phyloP scores from a whole-genome alignment of 1,140 invertebrate species.

The Scaptomyza montana region DNA sequence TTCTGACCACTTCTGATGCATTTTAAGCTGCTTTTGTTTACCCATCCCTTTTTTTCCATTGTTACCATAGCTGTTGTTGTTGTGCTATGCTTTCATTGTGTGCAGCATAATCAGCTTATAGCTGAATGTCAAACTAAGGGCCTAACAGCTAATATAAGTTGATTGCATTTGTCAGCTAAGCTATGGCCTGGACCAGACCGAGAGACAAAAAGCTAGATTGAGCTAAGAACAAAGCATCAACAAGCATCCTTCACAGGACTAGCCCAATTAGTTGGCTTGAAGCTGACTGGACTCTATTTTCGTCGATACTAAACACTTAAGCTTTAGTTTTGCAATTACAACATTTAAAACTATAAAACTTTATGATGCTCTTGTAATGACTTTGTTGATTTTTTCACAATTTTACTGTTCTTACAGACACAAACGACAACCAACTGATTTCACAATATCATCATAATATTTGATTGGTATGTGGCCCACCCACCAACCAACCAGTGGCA shows the following conservation, averaged over 20 bases:
- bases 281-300: too few species aligned
- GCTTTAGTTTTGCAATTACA: too few species aligned
- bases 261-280: slow-evolving; percentile 1
- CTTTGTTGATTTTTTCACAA: too few species aligned
- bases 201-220: neutral
- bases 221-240: too few species aligned
- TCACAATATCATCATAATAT: too few species aligned
- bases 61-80: neutral
- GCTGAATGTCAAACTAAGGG: slow-evolving; percentile 18
- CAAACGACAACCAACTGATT: too few species aligned
- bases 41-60: neutral
- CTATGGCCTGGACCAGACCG: neutral
- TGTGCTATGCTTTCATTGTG: neutral
- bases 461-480: too few species aligned
- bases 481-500: too few species aligned
- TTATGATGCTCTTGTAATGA: too few species aligned
- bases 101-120: slow-evolving; percentile 25
- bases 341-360: too few species aligned
- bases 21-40: neutral
- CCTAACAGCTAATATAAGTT: slow-evolving; percentile 28
- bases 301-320: too few species aligned
- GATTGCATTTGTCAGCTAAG: slow-evolving; percentile 12
- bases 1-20: neutral
- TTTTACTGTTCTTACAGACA: too few species aligned
- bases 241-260: slow-evolving; percentile 2